Conservation (phyloP, 2,113 vertebrate genomes). For the Balaenoptera acutorostrata region DNA sequence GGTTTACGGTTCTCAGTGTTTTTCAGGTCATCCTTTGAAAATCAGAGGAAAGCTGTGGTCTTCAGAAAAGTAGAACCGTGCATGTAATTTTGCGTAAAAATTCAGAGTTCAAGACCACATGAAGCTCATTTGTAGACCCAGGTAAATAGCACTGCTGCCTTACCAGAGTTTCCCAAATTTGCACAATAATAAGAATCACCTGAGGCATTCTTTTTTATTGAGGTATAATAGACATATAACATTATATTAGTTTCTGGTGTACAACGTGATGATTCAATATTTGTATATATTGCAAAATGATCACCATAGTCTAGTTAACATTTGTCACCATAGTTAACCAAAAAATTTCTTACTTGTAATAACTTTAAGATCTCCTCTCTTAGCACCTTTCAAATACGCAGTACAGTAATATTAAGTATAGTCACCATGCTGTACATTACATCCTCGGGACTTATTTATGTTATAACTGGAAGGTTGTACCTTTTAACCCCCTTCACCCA, state of each 20-base stretch:
- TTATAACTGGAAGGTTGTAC: not conserved
- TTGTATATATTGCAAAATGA: not conserved
- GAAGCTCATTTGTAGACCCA: not conserved
- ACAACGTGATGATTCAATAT: not conserved
- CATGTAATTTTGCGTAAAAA: not conserved
- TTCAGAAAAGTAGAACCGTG: rapidly evolving
- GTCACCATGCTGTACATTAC: not conserved
- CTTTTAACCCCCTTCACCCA: not conserved
- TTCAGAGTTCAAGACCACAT: not conserved
- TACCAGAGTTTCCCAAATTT: too few relatives aligned
- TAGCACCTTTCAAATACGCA: not conserved
- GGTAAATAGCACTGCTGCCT: not conserved
- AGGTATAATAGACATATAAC: not conserved
- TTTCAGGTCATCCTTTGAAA: not conserved
- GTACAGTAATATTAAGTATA: not conserved
- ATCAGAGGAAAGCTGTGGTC: not conserved
- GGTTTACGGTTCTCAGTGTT: not conserved
- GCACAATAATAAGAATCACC: not conserved
- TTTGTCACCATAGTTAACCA: not conserved
- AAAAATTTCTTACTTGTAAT: not conserved
- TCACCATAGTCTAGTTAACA: not conserved
- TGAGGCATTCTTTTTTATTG: not conserved
- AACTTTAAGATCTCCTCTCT: not conserved
- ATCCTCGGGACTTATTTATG: not conserved
- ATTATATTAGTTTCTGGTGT: not conserved